Evolutionary conservation across 37 sponge, comb jelly and placozoan species (phyloP).

Genomic region (Halisarca cf. caerulea): DNA sequence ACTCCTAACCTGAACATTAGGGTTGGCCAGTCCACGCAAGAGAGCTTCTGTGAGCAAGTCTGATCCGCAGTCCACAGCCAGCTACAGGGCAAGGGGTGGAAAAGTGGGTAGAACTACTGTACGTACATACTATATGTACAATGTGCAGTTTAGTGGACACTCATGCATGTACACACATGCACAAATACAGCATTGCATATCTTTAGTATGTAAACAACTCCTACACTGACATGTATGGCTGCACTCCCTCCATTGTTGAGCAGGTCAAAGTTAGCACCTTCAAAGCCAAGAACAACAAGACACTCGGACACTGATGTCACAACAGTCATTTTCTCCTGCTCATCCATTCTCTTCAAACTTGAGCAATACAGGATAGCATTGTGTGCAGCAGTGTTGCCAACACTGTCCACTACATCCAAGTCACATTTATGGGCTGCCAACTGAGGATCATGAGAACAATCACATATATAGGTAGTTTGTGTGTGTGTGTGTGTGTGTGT

Average conservation of each 20-base stretch:
- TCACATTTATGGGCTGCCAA: slow-evolving; percentile 44
- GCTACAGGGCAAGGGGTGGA: background rate
- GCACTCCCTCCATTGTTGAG: slow-evolving; percentile 39
- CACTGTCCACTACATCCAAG: slow-evolving; percentile 26
- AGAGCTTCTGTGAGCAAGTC: background rate
- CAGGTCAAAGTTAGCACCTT: slow-evolving; percentile 43
- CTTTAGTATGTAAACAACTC: no score
- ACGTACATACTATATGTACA: background rate
- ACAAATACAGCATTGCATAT: background rate
- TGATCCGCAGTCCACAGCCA: slow-evolving; percentile 49
- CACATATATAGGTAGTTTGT: slow-evolving; percentile 22
- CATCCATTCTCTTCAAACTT: background rate
- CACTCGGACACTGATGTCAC: slow-evolving; percentile 2
- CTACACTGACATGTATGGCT: slow-evolving; percentile 69
- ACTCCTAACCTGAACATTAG: slow-evolving; percentile 60
- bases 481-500: slow-evolving; percentile 41
- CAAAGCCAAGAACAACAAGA: slow-evolving; percentile 35
- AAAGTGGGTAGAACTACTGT: background rate
- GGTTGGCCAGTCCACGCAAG: slow-evolving; percentile 46
- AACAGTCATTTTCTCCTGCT: background rate
- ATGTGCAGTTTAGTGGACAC: no score
- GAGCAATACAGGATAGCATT: slow-evolving; percentile 31
- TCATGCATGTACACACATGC: no score
- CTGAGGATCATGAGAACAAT: slow-evolving; percentile 28
- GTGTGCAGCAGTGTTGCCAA: slow-evolving; percentile 50